Evolutionary conservation across 2,888 invertebrate genomes (phyloP), one percentile per base, ranked within the genome.

Genomic region (Automeris io): DNA sequence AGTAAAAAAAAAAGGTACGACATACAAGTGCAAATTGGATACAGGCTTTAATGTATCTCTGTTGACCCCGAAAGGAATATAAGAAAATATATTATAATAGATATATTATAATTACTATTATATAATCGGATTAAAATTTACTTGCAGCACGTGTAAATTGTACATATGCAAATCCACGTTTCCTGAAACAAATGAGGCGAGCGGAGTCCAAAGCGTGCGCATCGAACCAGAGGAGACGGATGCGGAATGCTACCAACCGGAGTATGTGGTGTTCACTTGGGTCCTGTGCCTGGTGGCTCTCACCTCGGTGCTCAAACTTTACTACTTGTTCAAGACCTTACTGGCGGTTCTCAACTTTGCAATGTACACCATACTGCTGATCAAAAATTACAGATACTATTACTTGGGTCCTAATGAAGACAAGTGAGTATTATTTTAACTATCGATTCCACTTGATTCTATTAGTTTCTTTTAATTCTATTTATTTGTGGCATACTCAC

Each of bases 181-280:
- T 3, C n/a, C 6, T 5, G 11, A 11, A 11, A 16, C 6, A 9
- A 7, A 8, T 2, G 1, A n/a, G 19, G 11, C 12, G 7, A 33
- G 23, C 7, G 12, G 11, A 1, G 2, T n/a, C n/a, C n/a, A 29
- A 3, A 29, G 16, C 29, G 16, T 16, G 8, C 13, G 8, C 3
- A 16, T 4, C 29, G 5, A 2, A 1, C 16, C 16, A n/a, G 29
- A 8, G 3, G 3, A 13, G n/a, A n/a, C 16, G 9, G n/a, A 2
- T 23, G 64, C 52, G 0, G 81, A 86, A 33, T 93, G 93, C 55
- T 81, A 88, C 33, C 90, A 91, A 51, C 93, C 94, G 0, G 95
- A 98, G 73, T 97, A 97, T 64, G 91, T 96, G 8, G 95, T 97
- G 2, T 97, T 96, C 78, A 95, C 96, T 2, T 97, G 97, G 94